phyloP scores from a whole-genome alignment of 2,113 vertebrate genomes.

The Coturnix japonica region DNA sequence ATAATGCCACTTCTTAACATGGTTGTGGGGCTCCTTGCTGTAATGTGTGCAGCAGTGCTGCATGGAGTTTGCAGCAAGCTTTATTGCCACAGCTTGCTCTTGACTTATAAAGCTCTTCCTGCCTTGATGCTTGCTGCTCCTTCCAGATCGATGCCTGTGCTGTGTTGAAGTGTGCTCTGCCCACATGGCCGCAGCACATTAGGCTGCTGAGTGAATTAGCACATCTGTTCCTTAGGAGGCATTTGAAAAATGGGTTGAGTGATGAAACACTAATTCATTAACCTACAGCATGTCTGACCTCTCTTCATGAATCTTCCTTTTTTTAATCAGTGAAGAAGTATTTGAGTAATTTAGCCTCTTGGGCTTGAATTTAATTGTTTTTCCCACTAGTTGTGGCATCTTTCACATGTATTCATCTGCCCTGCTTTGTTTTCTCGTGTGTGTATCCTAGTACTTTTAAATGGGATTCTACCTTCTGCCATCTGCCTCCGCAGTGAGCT shows the following conservation, averaged over 20 bases:
- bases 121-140: background rate
- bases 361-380: background rate
- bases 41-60: background rate
- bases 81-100: background rate
- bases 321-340: background rate
- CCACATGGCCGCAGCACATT: background rate
- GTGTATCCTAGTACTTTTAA: background rate
- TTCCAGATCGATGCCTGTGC: background rate
- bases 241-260: background rate
- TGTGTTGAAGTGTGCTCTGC: background rate
- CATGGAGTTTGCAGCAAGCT: background rate
- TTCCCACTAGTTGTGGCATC: background rate
- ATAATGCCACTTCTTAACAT: accelerated
- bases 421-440: background rate
- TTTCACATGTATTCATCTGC: background rate
- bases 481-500: background rate
- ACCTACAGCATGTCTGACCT: background rate
- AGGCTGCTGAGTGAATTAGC: background rate
- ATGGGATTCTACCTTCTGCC: background rate
- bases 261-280: background rate
- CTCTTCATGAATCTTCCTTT: background rate
- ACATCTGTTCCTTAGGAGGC: background rate
- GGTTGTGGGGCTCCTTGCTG: background rate
- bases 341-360: background rate
- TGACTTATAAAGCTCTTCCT: background rate